Conservation (phyloP, 2,888 invertebrate genomes). For the Rhagonycha lutea region DNA sequence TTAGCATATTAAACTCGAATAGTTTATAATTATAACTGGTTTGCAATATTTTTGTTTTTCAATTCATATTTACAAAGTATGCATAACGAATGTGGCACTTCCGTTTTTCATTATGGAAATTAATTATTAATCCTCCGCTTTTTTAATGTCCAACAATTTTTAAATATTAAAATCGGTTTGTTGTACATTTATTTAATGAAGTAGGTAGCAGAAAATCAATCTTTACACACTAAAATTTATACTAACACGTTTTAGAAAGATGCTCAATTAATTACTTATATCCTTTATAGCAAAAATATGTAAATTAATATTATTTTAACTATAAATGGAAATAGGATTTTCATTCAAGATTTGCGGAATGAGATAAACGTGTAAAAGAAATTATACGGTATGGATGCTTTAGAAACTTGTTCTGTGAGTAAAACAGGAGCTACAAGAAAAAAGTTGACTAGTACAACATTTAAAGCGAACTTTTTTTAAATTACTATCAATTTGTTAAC, state of each 20-base stretch:
- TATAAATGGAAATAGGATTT: neutral
- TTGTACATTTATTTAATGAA: neutral
- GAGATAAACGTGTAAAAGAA: neutral
- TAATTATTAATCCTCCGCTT: neutral
- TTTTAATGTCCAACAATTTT: neutral
- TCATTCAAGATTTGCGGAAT: neutral
- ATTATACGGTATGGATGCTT: neutral
- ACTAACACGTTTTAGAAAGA: neutral
- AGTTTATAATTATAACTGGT: neutral
- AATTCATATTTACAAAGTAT: neutral
- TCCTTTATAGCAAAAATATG: neutral
- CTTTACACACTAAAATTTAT: neutral
- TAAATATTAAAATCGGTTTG: neutral
- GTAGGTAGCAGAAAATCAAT: neutral
- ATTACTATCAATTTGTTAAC: neutral
- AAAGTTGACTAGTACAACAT: neutral
- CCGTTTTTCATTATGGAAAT: neutral
- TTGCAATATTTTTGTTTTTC: neutral
- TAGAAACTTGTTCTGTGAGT: neutral
- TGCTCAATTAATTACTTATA: neutral
- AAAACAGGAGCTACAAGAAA: neutral
- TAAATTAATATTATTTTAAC: neutral
- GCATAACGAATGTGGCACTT: neutral
- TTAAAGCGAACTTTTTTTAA: neutral
- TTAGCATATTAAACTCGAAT: neutral